Evolutionary conservation across 2,113 vertebrate genomes (phyloP), one percentile per base, ranked within the genome.

Genomic region (Platycercus adscitus): DNA sequence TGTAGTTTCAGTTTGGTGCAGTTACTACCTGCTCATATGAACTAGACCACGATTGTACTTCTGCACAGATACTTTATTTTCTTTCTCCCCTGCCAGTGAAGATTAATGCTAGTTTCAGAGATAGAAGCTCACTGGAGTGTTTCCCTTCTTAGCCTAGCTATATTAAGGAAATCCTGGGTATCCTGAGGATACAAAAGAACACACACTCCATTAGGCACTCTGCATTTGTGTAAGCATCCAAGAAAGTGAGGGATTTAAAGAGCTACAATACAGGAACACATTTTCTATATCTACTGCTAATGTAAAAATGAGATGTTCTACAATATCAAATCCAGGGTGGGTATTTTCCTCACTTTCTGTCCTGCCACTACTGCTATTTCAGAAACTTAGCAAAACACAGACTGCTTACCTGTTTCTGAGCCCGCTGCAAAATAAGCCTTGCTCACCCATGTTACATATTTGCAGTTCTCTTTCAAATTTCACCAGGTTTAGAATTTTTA

Each of bases 91-190:
- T 95, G 56, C 29, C 65, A 84, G 35, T 37, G 52, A 19, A 96
- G 79, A 72, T 9, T 49, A 89, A 96, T 29, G 39, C 35, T 56
- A 63, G 56, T 81, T 29, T 69, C 49, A 33, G 91, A 60, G 89
- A 50, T 10, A 79, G 82, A 91, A 25, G 70, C n/a, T 86, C 76
- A 41, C 23, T 47, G 85, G 47, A 73, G 91, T 1, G 70, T 41
- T 97, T 88, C 92, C 89, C 86, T 96, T 96, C 80, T 93, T 94
- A 94, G 92, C 94, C 53, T 93, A 44, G 81, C 93, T 46, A 52
- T 64, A 82, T 2, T 37, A 80, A 94, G 86, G 88, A 93, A 94
- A 93, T 55, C 90, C 93, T 88, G 88, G 92, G 82, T 56, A 93
- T 89, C 84, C 95, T 56, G 0, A 44, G 83, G 63, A 41, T 87